Conservation (phyloP, 2,888 invertebrate genomes). For the Byasa hedistus region DNA sequence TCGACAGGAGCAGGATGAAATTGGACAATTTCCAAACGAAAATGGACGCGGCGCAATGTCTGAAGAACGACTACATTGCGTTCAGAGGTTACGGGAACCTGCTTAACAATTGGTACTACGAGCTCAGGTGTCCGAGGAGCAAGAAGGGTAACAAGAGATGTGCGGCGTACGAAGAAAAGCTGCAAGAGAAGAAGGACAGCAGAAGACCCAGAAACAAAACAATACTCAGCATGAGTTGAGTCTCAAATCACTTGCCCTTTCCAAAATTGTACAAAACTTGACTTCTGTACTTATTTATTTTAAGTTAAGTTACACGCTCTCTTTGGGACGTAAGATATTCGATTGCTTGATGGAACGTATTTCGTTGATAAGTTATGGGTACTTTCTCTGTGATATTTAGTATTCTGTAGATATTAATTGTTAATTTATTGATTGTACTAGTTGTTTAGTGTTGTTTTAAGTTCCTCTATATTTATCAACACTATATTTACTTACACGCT, state of each 20-base stretch:
- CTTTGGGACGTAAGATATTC: constrained; percentile 49
- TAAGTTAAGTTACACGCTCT: constrained; percentile 42
- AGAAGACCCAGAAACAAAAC: constrained; percentile 37
- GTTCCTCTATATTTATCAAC: constrained; percentile 47
- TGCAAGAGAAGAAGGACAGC: constrained; percentile 52
- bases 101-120: constrained; percentile 80
- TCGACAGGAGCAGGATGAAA: constrained; percentile 60
- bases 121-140: constrained; percentile 64
- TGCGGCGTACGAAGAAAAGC: constrained; percentile 49
- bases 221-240: constrained; percentile 36
- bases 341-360: constrained; percentile 69
- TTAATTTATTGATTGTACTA: constrained; percentile 73
- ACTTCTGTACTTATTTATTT: constrained; percentile 46
- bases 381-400: constrained; percentile 80
- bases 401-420: constrained; percentile 71
- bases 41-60: constrained; percentile 76
- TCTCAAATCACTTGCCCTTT: constrained; percentile 29
- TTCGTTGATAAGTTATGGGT: constrained; percentile 78
- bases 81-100: constrained; percentile 80
- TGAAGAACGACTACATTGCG: constrained; percentile 82
- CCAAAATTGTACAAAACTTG: constrained; percentile 32
- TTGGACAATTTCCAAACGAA: constrained; percentile 58
- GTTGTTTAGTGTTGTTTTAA: constrained; percentile 61
- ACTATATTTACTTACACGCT: constrained; percentile 29
- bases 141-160: constrained; percentile 54